A percentile compares a stretch with the other conserved stretches of the same genome.
Evolutionary conservation across 2,797 vertebrate species (phyloP).

Genomic region (Phoeniculus purpureus): DNA sequence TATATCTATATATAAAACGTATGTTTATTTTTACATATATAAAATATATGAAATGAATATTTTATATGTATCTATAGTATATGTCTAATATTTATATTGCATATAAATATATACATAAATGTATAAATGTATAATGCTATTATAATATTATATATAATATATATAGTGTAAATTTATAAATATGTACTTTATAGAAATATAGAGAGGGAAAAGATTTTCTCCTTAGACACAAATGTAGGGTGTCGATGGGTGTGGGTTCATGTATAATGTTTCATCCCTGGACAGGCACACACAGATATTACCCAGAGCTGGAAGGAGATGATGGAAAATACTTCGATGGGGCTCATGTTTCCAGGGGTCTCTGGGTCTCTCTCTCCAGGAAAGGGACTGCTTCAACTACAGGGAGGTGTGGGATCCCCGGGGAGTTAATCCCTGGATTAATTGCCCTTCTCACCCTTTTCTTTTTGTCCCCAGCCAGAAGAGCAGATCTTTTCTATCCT

Average conservation of each 20-base stretch:
- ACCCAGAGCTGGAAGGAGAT: neutral
- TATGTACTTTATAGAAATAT: too few relatives aligned
- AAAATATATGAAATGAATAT: too few relatives aligned
- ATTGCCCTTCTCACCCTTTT: neutral
- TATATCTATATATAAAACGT: too few relatives aligned
- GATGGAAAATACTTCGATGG: neutral
- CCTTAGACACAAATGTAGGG: neutral
- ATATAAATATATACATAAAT: too few relatives aligned
- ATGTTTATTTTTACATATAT: too few relatives aligned
- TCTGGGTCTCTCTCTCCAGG: neutral
- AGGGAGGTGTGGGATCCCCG: neutral
- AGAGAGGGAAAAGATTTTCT: too few relatives aligned
- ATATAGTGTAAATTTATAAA: too few relatives aligned
- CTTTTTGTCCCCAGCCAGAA: neutral
- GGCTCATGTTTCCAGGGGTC: neutral
- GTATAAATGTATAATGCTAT: too few relatives aligned
- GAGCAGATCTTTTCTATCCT: constrained; percentile 27
- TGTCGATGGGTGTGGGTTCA: neutral
- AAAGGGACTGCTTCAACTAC: neutral
- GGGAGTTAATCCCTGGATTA: neutral
- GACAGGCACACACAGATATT: neutral
- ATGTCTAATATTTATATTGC: too few relatives aligned
- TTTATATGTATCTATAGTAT: too few relatives aligned
- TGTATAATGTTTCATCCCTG: neutral
- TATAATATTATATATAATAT: too few relatives aligned